These are phyloP conservation scores for Athripsodes cinereus DNA, from an alignment of 2,888 invertebrate species.

Conservation along the genomic window DNA sequence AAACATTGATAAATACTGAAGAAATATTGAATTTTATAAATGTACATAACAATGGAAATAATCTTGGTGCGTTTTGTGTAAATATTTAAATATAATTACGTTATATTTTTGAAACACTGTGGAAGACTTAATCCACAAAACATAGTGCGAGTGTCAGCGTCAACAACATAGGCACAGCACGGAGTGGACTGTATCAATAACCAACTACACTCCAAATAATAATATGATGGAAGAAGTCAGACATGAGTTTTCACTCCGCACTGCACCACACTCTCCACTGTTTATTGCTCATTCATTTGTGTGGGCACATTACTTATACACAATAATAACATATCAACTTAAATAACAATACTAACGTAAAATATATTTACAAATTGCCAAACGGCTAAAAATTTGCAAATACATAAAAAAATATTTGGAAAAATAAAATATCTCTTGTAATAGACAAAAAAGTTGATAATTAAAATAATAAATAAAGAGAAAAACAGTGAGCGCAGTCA, in stretches of 20 bases:
- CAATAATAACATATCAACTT: slow-evolving; percentile 9
- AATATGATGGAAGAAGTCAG: no score
- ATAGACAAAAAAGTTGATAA: slow-evolving; percentile 8
- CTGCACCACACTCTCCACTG: slow-evolving; percentile 1
- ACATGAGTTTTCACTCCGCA: slow-evolving; percentile 1
- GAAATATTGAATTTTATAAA: slow-evolving; percentile 26
- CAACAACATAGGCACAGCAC: neutral
- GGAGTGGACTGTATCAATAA: no score
- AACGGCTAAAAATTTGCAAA: slow-evolving; percentile 8
- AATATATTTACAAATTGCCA: slow-evolving; percentile 22
- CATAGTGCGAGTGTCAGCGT: neutral
- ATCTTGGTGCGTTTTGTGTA: slow-evolving; percentile 26
- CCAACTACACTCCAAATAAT: no score
- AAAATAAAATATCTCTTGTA: slow-evolving; percentile 13
- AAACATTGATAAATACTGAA: slow-evolving; percentile 28
- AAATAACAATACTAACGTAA: slow-evolving; percentile 16
- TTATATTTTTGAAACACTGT: slow-evolving; percentile 19
- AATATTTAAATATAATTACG: slow-evolving; percentile 22
- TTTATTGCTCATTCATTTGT: slow-evolving; percentile 27
- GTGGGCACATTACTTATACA: slow-evolving; percentile 24
- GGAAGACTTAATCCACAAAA: slow-evolving; percentile 23
- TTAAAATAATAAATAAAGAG: slow-evolving; percentile 6
- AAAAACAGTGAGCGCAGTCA: slow-evolving; percentile 10
- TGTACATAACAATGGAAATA: slow-evolving; percentile 26
- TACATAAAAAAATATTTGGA: slow-evolving; percentile 19